These are phyloP conservation scores for Stichodactyla helianthus DNA, from an alignment of 64 coral and sea anemone genomes.

Conservation along the genomic window DNA sequence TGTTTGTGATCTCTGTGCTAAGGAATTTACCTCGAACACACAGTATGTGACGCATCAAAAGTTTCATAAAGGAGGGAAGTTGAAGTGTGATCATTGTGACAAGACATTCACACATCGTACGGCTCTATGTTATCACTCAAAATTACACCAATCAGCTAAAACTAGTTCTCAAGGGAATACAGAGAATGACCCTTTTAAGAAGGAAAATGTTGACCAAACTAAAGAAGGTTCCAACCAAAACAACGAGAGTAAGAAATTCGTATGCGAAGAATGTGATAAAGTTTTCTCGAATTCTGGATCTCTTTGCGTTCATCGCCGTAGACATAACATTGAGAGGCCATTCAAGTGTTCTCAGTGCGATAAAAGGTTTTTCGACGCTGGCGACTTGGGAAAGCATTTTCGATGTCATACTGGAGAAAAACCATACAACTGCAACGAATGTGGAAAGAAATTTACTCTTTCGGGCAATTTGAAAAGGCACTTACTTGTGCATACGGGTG, in stretches of 20 bases:
- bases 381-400: background rate
- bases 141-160: background rate
- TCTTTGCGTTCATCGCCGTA: background rate
- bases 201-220: background rate
- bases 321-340: background rate
- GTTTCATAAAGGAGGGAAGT: background rate
- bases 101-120: background rate
- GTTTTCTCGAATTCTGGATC: background rate
- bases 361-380: conserved; percentile 4
- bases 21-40: background rate
- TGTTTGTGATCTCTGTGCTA: background rate
- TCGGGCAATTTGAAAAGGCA: background rate
- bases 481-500: background rate
- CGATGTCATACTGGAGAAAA: conserved; percentile 24
- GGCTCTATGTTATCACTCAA: background rate
- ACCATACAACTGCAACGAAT: conserved; percentile 13
- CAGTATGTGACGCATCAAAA: background rate
- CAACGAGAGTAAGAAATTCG: background rate
- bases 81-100: conserved; percentile 2
- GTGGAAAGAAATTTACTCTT: background rate
- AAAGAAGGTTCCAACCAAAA: background rate
- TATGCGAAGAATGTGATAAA: conserved; percentile 7
- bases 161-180: background rate
- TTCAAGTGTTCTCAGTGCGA: conserved; percentile 8
- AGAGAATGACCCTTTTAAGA: background rate